A percentile compares a stretch with the other conserved stretches of the same genome.
phyloP scores from a whole-genome alignment of 2,888 invertebrate genomes.

The Deroplatys truncata region DNA sequence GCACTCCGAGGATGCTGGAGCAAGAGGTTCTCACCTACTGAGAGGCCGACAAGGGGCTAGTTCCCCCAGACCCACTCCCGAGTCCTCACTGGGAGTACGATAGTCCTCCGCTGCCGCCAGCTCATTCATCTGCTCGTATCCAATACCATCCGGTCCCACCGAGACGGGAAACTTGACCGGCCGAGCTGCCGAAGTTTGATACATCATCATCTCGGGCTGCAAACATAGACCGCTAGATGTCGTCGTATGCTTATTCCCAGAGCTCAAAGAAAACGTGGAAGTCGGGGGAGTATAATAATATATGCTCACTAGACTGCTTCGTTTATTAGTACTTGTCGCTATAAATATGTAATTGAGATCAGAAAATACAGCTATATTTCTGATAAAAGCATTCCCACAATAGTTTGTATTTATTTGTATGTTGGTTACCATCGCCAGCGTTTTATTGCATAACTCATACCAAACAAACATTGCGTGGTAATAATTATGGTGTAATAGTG shows the following conservation, averaged over 20 bases:
- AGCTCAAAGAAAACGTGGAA: not conserved
- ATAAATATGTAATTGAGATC: too few species aligned
- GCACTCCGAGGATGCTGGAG: not conserved
- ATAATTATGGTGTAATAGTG: too few species aligned
- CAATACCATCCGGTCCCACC: constrained; percentile 22
- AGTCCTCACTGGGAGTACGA: constrained; percentile 89
- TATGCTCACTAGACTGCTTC: not conserved
- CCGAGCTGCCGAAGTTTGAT: constrained; percentile 26
- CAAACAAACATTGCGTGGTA: too few species aligned
- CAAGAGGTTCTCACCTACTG: not conserved
- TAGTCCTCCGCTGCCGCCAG: constrained; percentile 35
- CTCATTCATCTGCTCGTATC: constrained; percentile 31
- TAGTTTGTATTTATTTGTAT: too few species aligned
- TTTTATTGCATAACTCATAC: too few species aligned
- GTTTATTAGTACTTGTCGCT: not conserved
- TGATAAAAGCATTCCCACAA: too few species aligned
- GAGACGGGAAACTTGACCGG: constrained; percentile 33
- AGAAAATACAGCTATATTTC: too few species aligned
- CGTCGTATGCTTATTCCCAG: not conserved
- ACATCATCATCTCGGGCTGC: constrained; percentile 30
- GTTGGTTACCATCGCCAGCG: too few species aligned
- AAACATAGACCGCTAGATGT: not conserved
- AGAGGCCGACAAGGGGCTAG: not conserved
- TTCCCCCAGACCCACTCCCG: constrained; percentile 81
- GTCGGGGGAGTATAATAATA: not conserved